phyloP scores from a whole-genome alignment of 2,797 vertebrate genomes.

The Siniperca obscura region DNA sequence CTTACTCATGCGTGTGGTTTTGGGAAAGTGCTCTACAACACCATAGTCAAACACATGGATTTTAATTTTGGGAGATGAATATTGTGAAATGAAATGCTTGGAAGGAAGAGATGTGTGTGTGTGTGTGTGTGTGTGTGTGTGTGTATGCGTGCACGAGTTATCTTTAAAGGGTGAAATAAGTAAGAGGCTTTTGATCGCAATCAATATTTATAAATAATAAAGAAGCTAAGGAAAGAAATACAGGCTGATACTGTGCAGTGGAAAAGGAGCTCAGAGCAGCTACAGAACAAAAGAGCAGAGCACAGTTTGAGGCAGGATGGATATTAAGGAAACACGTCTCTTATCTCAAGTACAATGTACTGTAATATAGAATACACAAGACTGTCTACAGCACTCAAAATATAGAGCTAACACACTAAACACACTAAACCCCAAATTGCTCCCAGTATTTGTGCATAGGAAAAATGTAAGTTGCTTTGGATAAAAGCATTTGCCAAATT shows the following conservation, averaged over 20 bases:
- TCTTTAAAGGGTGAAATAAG: constrained; percentile 50
- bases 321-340: constrained; percentile 13
- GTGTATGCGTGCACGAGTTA: not conserved
- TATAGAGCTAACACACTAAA: too few relatives aligned
- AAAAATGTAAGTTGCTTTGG: not conserved
- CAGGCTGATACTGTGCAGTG: constrained; percentile 19
- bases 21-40: constrained; percentile 47
- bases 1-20: constrained; percentile 52
- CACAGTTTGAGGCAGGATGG: constrained; percentile 1
- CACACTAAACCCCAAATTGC: not conserved
- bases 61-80: constrained; percentile 41
- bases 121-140: not conserved
- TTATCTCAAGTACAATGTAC: not conserved
- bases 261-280: constrained; percentile 33
- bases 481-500: constrained; percentile 28
- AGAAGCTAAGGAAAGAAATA: constrained; percentile 49
- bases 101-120: not conserved
- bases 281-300: constrained; percentile 15
- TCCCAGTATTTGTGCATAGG: not conserved
- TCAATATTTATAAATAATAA: constrained; percentile 72
- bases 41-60: constrained; percentile 41
- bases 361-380: not conserved
- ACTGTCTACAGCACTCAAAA: not conserved
- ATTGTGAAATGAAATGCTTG: constrained; percentile 35
- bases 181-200: constrained; percentile 64